These are phyloP conservation scores for Raphicerus campestris DNA, from an alignment of 2,113 vertebrate genomes.

Conservation along the genomic window DNA sequence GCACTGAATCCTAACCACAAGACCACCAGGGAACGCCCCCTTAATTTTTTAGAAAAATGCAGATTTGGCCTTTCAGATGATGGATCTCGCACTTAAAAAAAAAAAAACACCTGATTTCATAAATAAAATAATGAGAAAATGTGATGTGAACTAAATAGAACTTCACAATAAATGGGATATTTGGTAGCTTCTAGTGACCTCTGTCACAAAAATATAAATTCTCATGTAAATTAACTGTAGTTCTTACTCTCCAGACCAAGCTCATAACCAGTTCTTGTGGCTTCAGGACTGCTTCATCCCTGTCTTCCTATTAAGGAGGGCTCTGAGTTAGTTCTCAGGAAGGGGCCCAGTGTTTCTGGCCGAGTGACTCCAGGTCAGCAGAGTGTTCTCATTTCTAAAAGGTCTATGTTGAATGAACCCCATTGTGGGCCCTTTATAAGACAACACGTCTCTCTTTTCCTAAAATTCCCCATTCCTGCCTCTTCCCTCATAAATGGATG, in stretches of 20 bases:
- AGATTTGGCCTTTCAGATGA: background rate
- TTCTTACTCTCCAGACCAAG: background rate
- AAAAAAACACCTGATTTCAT: background rate
- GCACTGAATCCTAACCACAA: background rate
- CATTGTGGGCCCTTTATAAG: background rate
- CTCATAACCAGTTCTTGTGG: background rate
- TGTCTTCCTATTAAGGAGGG: background rate
- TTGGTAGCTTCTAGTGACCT: background rate
- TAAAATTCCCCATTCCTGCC: background rate
- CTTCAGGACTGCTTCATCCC: background rate
- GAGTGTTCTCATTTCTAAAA: background rate
- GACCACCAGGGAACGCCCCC: background rate
- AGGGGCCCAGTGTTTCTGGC: background rate
- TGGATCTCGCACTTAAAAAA: background rate
- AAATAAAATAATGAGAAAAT: conserved; percentile 27
- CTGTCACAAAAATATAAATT: background rate
- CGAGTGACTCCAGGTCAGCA: background rate
- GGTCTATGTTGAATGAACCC: background rate
- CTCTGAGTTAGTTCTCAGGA: background rate
- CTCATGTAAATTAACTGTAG: background rate
- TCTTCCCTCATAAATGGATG: background rate
- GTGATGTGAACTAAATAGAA: background rate
- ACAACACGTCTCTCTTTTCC: background rate
- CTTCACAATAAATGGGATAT: background rate
- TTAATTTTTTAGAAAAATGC: background rate